Evolutionary conservation across 2,113 vertebrate species (phyloP), one percentile per base, ranked within the genome.

Genomic region (Hippocampus zosterae): DNA sequence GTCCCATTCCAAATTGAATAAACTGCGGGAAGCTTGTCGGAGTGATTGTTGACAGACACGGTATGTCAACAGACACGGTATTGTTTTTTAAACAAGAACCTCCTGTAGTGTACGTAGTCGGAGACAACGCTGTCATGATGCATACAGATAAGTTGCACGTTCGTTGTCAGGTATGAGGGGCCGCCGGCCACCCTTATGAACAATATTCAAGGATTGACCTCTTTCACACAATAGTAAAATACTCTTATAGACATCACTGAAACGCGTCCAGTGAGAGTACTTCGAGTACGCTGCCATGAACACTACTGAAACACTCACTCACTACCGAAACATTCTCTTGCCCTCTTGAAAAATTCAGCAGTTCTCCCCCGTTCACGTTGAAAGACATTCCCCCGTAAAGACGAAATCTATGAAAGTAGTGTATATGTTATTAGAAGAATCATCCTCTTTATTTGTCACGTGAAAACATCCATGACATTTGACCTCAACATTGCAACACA

Each of bases 121-220:
- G 15, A 60, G 57, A 27, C 25, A 16, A 29, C 13, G 50, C 68
- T 48, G 52, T 5, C 55, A 37, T 27, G 66, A 48, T 56, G 52
- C 64, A 19, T 21, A 3, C 52, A 23, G 21, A 55, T 67, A 33
- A 68, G 55, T 18, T 53, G 62, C 48, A 81, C 60, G 76, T 81
- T 86, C 21, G 52, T n/a, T 55, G 52, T 55, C 21, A 55, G 52
- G 11, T 50, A 8, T 19, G 18, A 50, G 48, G 48, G 48, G 48
- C 18, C 8, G 52, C 23, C 52, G 1, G 8, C 29, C 29, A 29
- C 29, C 29, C 29, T 29, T 29, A 29, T 29, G 52, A n/a, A 55
- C 21, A 16, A 1, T 9, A 55, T 23, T 55, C 21, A 8, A 37
- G 21, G 52, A 55, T 55, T 23, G 33, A 55, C n/a, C 3, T 11